phyloP scores from a whole-genome alignment of 1,140 invertebrate species.

The Zaprionus davidi region DNA sequence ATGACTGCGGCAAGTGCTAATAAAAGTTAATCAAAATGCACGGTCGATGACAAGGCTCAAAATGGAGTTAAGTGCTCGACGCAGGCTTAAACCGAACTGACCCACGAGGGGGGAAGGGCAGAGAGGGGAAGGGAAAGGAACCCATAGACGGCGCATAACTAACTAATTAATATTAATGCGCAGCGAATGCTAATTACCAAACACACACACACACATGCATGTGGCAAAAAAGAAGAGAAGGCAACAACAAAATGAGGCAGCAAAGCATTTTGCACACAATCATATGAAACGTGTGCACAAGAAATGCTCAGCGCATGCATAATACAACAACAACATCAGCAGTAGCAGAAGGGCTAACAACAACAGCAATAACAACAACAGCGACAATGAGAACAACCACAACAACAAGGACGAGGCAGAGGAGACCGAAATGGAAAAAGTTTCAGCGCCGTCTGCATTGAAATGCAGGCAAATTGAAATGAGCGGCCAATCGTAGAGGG shows the following conservation, averaged over 20 bases:
- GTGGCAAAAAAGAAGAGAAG: neutral
- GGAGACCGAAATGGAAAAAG: constrained; percentile 70
- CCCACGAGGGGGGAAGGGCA: neutral
- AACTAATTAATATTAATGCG: constrained; percentile 82
- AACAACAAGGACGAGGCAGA: constrained; percentile 27
- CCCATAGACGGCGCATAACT: constrained; percentile 62
- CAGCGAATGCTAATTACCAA: constrained; percentile 73
- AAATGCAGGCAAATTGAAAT: constrained; percentile 82
- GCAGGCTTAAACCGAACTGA: constrained; percentile 35
- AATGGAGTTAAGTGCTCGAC: constrained; percentile 40
- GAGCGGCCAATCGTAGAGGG: constrained; percentile 24
- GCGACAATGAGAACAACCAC: neutral
- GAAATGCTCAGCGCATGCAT: constrained; percentile 47
- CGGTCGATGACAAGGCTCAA: constrained; percentile 32
- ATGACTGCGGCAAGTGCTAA: constrained; percentile 10
- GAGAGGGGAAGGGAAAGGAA: constrained; percentile 2
- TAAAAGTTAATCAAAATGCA: constrained; percentile 55
- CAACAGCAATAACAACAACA: constrained; percentile 26
- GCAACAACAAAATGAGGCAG: constrained; percentile 23
- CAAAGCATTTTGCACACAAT: constrained; percentile 77
- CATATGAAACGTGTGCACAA: constrained; percentile 68
- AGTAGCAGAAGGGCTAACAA: neutral
- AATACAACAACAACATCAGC: constrained; percentile 32
- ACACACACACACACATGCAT: constrained; percentile 28
- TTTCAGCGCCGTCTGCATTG: constrained; percentile 68